Evolutionary conservation across 2,888 invertebrate genomes (phyloP).

Genomic region (Andrena haemorrhoa): DNA sequence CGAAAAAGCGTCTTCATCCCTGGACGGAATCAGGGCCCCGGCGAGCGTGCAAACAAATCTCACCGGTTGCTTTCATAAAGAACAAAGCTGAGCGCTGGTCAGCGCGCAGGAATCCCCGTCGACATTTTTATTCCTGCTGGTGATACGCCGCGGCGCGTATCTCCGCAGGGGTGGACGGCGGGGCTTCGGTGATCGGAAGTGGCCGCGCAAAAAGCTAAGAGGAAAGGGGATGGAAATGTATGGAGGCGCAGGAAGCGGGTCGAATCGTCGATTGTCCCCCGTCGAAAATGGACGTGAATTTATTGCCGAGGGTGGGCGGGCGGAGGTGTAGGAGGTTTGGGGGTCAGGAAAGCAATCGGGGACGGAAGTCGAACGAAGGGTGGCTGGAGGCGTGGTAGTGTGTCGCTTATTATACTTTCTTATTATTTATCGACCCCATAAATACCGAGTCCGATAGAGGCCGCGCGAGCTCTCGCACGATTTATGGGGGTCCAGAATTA

Average conservation of each 20-base stretch:
- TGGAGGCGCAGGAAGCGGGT: conserved; percentile 29
- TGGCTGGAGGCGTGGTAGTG: conserved; percentile 39
- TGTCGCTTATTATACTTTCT: conserved; percentile 72
- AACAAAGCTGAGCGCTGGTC: not conserved
- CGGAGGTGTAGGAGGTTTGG: conserved; percentile 5
- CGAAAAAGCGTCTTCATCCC: no score
- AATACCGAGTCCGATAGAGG: conserved; percentile 46
- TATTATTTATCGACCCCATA: conserved; percentile 71
- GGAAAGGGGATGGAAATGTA: conserved; percentile 4
- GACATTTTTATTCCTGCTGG: conserved; percentile 48
- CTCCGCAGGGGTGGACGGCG: conserved; percentile 2
- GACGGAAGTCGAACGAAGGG: conserved; percentile 30
- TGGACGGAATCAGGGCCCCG: not conserved
- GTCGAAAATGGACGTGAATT: conserved; percentile 61
- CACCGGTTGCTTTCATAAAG: not conserved
- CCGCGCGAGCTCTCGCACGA: conserved; percentile 26
- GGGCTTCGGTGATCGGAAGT: conserved; percentile 5
- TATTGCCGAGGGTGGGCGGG: conserved; percentile 49
- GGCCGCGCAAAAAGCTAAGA: conserved; percentile 1
- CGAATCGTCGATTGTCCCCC: conserved; percentile 48
- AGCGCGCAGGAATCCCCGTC: conserved; percentile 16
- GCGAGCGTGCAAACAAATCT: not conserved
- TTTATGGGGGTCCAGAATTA: conserved; percentile 65
- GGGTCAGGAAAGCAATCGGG: conserved; percentile 52
- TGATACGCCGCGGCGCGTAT: conserved; percentile 24